Evolutionary conservation across 2,888 invertebrate species (phyloP).

Genomic region (Drosophila limbata): DNA sequence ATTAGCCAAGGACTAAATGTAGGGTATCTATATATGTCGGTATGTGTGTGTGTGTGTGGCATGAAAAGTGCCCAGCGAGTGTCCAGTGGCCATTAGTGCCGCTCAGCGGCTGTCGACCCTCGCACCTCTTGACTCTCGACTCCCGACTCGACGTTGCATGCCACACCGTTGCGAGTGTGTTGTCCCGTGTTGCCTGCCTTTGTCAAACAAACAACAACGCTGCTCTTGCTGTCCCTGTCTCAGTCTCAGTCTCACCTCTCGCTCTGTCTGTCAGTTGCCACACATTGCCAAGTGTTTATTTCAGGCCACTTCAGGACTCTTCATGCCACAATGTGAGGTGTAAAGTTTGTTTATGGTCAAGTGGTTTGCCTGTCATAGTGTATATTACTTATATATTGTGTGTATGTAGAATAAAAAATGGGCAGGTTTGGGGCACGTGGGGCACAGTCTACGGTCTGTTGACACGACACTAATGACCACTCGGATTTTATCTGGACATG

Average conservation of each 20-base stretch:
- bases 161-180: slow-evolving; percentile 2
- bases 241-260: background rate
- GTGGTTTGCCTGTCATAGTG: slow-evolving; percentile 46
- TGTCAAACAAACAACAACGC: slow-evolving; percentile 52
- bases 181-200: slow-evolving; percentile 34
- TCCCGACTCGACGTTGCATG: background rate
- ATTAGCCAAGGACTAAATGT: slow-evolving; percentile 1
- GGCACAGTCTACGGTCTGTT: slow-evolving; percentile 54
- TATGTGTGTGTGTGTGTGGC: background rate
- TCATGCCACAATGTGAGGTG: slow-evolving; percentile 71
- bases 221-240: slow-evolving; percentile 20
- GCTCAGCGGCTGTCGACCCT: slow-evolving; percentile 41
- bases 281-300: slow-evolving; percentile 76
- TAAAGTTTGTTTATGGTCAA: slow-evolving; percentile 82
- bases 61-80: slow-evolving; percentile 17
- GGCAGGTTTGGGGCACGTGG: slow-evolving; percentile 20
- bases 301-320: slow-evolving; percentile 70
- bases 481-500: slow-evolving; percentile 70
- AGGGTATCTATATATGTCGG: background rate
- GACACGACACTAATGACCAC: slow-evolving; percentile 80
- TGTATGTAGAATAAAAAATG: slow-evolving; percentile 23
- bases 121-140: background rate
- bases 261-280: slow-evolving; percentile 45
- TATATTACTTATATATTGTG: slow-evolving; percentile 10
- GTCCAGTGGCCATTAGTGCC: slow-evolving; percentile 63